Conservation (phyloP, 2,888 invertebrate genomes). For the Mechanitis messenoides region DNA sequence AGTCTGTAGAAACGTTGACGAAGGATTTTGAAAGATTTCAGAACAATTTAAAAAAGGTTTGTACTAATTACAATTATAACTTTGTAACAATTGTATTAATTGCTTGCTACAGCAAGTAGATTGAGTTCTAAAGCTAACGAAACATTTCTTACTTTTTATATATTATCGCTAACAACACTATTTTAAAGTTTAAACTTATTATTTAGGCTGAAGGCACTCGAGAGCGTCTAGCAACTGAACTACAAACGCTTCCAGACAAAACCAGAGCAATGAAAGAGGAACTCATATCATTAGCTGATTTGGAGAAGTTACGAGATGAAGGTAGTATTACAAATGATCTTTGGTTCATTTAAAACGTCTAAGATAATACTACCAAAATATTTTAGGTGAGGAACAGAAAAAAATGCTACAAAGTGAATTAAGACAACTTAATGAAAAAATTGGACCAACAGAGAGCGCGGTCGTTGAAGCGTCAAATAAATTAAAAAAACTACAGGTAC, state of each 20-base stretch:
- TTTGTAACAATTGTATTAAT: too few relatives aligned
- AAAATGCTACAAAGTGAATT: constrained; percentile 71
- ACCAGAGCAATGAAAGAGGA: constrained; percentile 80
- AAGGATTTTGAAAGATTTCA: constrained; percentile 78
- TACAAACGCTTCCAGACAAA: constrained; percentile 82
- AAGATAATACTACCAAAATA: neutral
- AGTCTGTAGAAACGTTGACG: constrained; percentile 61
- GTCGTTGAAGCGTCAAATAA: constrained; percentile 69
- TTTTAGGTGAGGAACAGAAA: constrained; percentile 69
- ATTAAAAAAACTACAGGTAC: constrained; percentile 72
- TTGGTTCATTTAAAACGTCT: neutral
- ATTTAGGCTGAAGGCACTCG: constrained; percentile 65
- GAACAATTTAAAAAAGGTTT: constrained; percentile 77
- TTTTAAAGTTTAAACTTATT: neutral
- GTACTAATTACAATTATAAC: neutral
- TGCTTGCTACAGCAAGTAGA: too few relatives aligned
- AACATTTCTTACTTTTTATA: neutral
- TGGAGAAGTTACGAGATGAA: constrained; percentile 76
- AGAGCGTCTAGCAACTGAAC: constrained; percentile 70
- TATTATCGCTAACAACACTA: too few relatives aligned
- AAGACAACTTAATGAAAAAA: constrained; percentile 64
- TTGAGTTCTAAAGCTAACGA: neutral
- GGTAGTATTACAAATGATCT: constrained; percentile 40
- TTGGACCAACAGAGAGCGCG: constrained; percentile 67
- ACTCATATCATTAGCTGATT: constrained; percentile 76